These are phyloP conservation scores for Crypturellus undulatus DNA, from an alignment of 2,113 vertebrate genomes.

Conservation along the genomic window DNA sequence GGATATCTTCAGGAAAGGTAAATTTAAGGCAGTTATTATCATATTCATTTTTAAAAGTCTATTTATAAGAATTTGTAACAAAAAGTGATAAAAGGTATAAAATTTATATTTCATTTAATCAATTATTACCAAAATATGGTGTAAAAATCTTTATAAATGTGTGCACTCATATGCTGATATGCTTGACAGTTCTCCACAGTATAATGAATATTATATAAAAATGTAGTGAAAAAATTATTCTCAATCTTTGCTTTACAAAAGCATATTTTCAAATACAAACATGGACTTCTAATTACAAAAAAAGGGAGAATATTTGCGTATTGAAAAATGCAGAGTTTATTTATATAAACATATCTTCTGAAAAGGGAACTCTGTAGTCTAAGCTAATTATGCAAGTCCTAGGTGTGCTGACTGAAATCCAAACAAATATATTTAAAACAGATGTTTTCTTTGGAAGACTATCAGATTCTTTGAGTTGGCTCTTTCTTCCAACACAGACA, in stretches of 20 bases:
- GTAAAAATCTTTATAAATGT: neutral
- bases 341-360: constrained; percentile 73
- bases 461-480: constrained; percentile 63
- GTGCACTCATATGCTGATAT: neutral
- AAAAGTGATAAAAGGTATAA: neutral
- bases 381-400: constrained; percentile 76
- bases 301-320: constrained; percentile 35
- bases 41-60: neutral
- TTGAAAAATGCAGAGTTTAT: constrained; percentile 76
- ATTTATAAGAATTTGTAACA: neutral
- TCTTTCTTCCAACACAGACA: constrained; percentile 65
- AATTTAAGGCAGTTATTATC: neutral
- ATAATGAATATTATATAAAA: constrained; percentile 4
- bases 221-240: neutral
- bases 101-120: neutral
- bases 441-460: constrained; percentile 79
- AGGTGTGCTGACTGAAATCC: constrained; percentile 71
- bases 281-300: neutral
- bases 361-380: constrained; percentile 77
- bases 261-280: constrained; percentile 10
- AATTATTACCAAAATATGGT: neutral
- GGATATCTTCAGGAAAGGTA: neutral
- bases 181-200: neutral
- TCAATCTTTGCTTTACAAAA: constrained; percentile 45
- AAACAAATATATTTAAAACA: constrained; percentile 78